Conservation (phyloP, 2,113 vertebrate species). For the Caranx melampygus region DNA sequence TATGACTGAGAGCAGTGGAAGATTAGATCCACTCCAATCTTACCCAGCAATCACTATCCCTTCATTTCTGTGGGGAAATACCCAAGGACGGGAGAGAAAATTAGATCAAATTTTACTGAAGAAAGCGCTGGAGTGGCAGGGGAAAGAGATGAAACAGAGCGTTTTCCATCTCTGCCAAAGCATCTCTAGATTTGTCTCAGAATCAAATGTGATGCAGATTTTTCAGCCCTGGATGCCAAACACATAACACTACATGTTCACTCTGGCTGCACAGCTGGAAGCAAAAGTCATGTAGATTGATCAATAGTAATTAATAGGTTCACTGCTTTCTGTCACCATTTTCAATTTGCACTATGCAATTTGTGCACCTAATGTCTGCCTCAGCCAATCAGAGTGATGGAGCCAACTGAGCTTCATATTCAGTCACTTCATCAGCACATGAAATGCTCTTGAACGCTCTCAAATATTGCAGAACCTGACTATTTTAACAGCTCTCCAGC, state of each 20-base stretch:
- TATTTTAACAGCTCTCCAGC: slow-evolving; percentile 44
- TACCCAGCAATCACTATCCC: slow-evolving; percentile 79
- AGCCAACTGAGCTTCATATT: slow-evolving; percentile 38
- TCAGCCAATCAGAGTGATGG: slow-evolving; percentile 12
- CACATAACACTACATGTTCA: slow-evolving; percentile 18
- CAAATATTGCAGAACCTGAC: slow-evolving; percentile 21
- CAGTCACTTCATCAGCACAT: slow-evolving; percentile 34
- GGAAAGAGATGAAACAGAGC: slow-evolving; percentile 67
- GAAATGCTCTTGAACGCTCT: slow-evolving; percentile 50
- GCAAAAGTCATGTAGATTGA: neutral
- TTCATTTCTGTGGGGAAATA: slow-evolving; percentile 83
- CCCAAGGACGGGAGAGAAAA: slow-evolving; percentile 75
- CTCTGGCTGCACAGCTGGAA: slow-evolving; percentile 2
- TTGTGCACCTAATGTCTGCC: neutral
- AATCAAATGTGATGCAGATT: slow-evolving; percentile 44
- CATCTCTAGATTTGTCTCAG: slow-evolving; percentile 59
- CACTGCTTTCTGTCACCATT: neutral
- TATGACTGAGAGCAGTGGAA: slow-evolving; percentile 79
- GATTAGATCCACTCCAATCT: slow-evolving; percentile 82
- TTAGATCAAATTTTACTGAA: slow-evolving; percentile 77
- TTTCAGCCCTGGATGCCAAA: slow-evolving; percentile 33
- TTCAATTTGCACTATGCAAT: neutral
- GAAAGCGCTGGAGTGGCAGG: slow-evolving; percentile 65
- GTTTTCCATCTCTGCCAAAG: slow-evolving; percentile 61
- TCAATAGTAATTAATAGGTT: neutral